phyloP scores from a whole-genome alignment of 2,113 vertebrate species.

The Bubo scandiacus region DNA sequence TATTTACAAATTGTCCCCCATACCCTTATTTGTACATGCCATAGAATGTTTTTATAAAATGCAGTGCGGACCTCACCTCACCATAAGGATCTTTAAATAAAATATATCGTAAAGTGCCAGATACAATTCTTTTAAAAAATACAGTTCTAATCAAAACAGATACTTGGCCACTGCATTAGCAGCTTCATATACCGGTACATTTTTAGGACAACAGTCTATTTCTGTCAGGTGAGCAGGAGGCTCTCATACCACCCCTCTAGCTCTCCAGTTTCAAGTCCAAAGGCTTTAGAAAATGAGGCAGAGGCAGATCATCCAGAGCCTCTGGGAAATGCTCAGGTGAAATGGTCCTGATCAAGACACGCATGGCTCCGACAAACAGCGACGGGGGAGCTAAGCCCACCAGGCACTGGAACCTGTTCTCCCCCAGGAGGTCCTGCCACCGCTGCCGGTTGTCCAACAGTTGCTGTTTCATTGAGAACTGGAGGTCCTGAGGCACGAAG shows the following conservation, averaged over 20 bases:
- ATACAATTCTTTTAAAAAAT: constrained; percentile 52
- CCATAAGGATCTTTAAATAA: constrained; percentile 53
- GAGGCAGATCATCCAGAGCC: constrained; percentile 79
- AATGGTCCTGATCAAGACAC: constrained; percentile 84
- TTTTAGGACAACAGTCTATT: constrained; percentile 28
- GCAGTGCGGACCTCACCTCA: not conserved
- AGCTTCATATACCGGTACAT: not conserved
- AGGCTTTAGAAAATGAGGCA: constrained; percentile 87
- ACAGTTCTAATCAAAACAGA: constrained; percentile 53
- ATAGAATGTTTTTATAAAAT: constrained; percentile 20
- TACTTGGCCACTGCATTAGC: not conserved
- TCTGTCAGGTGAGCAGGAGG: not conserved
- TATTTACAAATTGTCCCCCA: constrained; percentile 29
- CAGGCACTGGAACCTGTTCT: constrained; percentile 83
- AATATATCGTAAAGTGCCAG: constrained; percentile 69
- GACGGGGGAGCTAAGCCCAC: constrained; percentile 81
- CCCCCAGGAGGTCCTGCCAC: constrained; percentile 85
- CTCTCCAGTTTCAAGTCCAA: constrained; percentile 79
- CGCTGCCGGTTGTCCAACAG: constrained; percentile 74
- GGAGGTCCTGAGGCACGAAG: constrained; percentile 76
- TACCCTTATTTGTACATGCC: not conserved
- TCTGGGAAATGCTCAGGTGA: constrained; percentile 79
- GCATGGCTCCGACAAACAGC: constrained; percentile 85
- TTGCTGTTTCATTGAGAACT: constrained; percentile 62
- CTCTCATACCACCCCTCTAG: constrained; percentile 27